Evolutionary conservation across 2,797 vertebrate species (phyloP).

Genomic region (Bovichtus variegatus): DNA sequence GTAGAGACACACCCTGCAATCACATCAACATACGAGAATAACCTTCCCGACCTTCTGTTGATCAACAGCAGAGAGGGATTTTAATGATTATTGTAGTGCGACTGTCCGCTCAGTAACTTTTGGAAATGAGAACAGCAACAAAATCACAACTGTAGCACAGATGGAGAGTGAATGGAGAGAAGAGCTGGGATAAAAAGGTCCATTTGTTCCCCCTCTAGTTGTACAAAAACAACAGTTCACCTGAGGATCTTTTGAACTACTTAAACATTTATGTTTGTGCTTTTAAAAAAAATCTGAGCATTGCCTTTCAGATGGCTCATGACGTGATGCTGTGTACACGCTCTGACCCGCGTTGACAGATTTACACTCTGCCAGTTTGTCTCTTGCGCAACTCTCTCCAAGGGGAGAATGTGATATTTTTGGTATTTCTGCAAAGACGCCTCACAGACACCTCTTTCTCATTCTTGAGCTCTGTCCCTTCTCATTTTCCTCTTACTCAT

Average conservation of each 20-base stretch:
- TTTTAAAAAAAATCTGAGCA: constrained; percentile 7
- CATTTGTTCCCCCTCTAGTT: not conserved
- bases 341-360: constrained; percentile 19
- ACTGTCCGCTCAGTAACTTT: constrained; percentile 12
- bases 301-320: constrained; percentile 34
- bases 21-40: constrained; percentile 53
- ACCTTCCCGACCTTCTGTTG: constrained; percentile 12
- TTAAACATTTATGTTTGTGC: not conserved
- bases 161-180: not conserved
- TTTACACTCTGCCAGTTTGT: constrained; percentile 24
- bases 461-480: constrained; percentile 60
- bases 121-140: constrained; percentile 22
- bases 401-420: constrained; percentile 68
- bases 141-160: not conserved
- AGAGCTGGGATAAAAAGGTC: not conserved
- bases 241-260: not conserved
- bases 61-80: constrained; percentile 32
- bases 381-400: constrained; percentile 24
- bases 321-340: not conserved
- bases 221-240: not conserved
- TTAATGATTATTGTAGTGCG: constrained; percentile 21
- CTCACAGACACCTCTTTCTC: constrained; percentile 60
- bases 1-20: constrained; percentile 54
- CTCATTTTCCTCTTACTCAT: constrained; percentile 43
- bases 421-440: constrained; percentile 62